Base-by-base conservation (phyloP, 2,888 invertebrate species). In the Caenorhabditis auriculariae region DNA sequence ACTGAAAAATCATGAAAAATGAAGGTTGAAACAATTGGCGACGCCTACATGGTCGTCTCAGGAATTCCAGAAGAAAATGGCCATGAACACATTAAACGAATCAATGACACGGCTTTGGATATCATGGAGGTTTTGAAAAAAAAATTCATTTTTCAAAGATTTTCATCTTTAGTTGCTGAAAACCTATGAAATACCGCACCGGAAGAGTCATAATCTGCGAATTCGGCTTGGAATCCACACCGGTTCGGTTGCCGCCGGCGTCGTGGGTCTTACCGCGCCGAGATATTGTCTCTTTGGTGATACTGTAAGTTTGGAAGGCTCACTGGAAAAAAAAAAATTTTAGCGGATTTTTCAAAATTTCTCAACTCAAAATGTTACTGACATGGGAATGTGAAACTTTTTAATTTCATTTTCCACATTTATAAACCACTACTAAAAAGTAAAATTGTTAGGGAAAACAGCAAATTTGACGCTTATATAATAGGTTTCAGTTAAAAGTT, bases 241-340 rank as follows among this genome's bases (percentile, higher is more conserved):
- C 1, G 79, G 79, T 17, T 46, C 74, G 7, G 79, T 78, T 6
- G 77, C 78, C 17, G 77, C 79, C 1, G 79, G 79, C 24, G 79
- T 79, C 9, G 78, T 78, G 21, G 78, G 78, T n/a, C 56, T 75
- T 19, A 75, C 69, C 23, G 76, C 78, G 1, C 78, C 78, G n/a
- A 51, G 76, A 29, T 79, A 79, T 45, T 79, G 79, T 61, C 69
- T 80, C 2, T 78, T 80, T 47, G 80, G 79, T 32, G 79, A 79
- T 57, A 79, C 79, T 26, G 78, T 78, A 57, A 42, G 42, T 15
- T 26, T 21, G 17, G 7, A 41, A n/a, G n/a, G n/a, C n/a, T n/a
- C n/a, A n/a, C n/a, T n/a, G n/a, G n/a, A n/a, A n/a, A n/a, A n/a
- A n/a, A n/a, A n/a, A n/a, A n/a, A n/a, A n/a, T n/a, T n/a, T n/a